Evolutionary conservation across 2,888 invertebrate genomes (phyloP).

Genomic region (Aspidiotus destructor): DNA sequence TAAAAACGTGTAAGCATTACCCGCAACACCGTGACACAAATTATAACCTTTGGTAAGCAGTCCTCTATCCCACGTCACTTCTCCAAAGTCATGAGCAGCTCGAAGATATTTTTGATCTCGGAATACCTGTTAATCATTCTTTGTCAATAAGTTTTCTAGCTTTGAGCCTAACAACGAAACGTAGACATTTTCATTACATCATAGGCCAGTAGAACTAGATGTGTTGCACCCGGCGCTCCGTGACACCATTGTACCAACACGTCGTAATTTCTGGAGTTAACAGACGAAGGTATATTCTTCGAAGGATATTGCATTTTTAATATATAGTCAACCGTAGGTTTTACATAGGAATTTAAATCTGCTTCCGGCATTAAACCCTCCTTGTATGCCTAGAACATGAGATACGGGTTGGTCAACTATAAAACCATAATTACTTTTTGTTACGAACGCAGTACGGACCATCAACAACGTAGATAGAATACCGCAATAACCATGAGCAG

Average conservation of each 20-base stretch:
- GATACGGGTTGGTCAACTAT: slow-evolving; percentile 13
- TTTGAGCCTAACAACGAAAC: slow-evolving; percentile 25
- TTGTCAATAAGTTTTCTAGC: background rate
- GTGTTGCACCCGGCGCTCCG: slow-evolving; percentile 79
- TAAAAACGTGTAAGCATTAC: slow-evolving; percentile 76
- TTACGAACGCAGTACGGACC: slow-evolving; percentile 45
- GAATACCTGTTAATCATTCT: slow-evolving; percentile 49
- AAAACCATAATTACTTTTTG: too few species aligned
- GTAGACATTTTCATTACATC: slow-evolving; percentile 45
- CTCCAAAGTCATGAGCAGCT: slow-evolving; percentile 59
- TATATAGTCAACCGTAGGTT: slow-evolving; percentile 58
- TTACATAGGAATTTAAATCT: slow-evolving; percentile 51
- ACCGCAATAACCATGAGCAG: slow-evolving; percentile 80
- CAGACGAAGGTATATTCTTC: slow-evolving; percentile 69
- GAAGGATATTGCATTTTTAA: slow-evolving; percentile 49
- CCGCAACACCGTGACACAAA: slow-evolving; percentile 78
- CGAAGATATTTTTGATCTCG: slow-evolving; percentile 57
- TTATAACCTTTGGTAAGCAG: slow-evolving; percentile 74
- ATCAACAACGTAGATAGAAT: slow-evolving; percentile 73
- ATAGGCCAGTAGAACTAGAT: slow-evolving; percentile 57
- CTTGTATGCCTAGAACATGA: slow-evolving; percentile 43
- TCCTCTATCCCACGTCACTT: slow-evolving; percentile 72
- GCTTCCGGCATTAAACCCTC: slow-evolving; percentile 48
- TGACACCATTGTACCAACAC: slow-evolving; percentile 87
- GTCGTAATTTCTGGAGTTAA: slow-evolving; percentile 55